A percentile compares a stretch with the other conserved stretches of the same genome.
phyloP scores from a whole-genome alignment of 2,113 vertebrate species.

The Tetrao urogallus region DNA sequence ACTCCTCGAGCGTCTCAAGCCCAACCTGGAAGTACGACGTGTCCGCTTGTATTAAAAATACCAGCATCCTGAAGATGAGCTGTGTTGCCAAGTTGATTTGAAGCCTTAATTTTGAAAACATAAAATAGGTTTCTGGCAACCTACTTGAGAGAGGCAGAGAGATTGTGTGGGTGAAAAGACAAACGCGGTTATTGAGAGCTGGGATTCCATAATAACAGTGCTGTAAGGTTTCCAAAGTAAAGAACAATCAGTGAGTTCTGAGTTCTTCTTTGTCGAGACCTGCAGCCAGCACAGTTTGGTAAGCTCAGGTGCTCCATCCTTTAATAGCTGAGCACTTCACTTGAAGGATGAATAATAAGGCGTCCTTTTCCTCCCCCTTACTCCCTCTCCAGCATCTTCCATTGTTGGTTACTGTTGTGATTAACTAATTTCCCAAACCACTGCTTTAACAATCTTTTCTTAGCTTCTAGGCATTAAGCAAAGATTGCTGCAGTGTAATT shows the following conservation, averaged over 20 bases:
- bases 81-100: slow-evolving; percentile 26
- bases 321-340: slow-evolving; percentile 23
- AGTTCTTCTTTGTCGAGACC: not conserved
- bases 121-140: slow-evolving; percentile 59
- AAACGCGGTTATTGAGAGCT: slow-evolving; percentile 60
- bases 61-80: slow-evolving; percentile 8
- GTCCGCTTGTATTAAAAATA: not conserved
- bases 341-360: slow-evolving; percentile 34
- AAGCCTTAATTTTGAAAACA: slow-evolving; percentile 54
- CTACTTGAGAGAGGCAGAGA: slow-evolving; percentile 60
- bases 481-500: slow-evolving; percentile 41
- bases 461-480: slow-evolving; percentile 48
- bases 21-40: not conserved
- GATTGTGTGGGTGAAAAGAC: slow-evolving; percentile 52
- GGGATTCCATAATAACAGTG: slow-evolving; percentile 37
- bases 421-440: slow-evolving; percentile 30
- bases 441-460: slow-evolving; percentile 35
- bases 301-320: slow-evolving; percentile 11
- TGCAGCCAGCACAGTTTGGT: slow-evolving; percentile 23
- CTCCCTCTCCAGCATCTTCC: not conserved
- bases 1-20: not conserved
- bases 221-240: slow-evolving; percentile 48
- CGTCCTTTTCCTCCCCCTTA: not conserved
- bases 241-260: slow-evolving; percentile 18
- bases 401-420: slow-evolving; percentile 40